Evolutionary conservation across 53 echinoderm and acorn worm species (phyloP).

Genomic region (Astropecten irregularis): DNA sequence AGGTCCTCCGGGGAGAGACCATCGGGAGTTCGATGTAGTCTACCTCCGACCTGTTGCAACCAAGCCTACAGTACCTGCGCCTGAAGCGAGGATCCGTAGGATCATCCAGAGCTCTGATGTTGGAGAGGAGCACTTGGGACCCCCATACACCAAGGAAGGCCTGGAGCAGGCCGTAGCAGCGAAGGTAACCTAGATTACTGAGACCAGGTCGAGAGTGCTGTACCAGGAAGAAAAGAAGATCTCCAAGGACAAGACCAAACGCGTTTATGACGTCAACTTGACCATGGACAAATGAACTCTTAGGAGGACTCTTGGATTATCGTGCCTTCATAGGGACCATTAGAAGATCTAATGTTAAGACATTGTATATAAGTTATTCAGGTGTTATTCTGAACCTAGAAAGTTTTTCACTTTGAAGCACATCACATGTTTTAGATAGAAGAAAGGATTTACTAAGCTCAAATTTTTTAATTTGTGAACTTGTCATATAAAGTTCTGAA

Average conservation of each 20-base stretch:
- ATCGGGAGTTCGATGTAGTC: not conserved
- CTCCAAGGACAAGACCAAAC: not conserved
- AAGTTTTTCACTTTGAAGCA: too few species aligned
- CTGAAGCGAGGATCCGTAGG: not conserved
- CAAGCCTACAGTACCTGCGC: not conserved
- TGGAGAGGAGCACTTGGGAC: not conserved
- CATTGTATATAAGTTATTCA: too few species aligned
- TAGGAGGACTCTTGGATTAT: not conserved
- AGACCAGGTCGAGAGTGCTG: not conserved
- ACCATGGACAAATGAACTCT: not conserved
- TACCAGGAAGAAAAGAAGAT: constrained; percentile 3
- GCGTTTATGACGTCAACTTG: not conserved
- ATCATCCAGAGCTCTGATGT: not conserved
- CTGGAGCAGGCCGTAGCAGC: not conserved
- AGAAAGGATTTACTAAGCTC: too few species aligned
- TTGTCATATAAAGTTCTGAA: too few species aligned
- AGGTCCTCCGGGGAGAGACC: too few species aligned
- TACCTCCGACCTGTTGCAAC: not conserved
- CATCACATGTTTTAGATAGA: too few species aligned
- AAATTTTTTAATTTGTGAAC: too few species aligned
- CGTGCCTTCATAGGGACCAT: not conserved
- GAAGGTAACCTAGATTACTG: not conserved
- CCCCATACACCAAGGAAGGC: not conserved
- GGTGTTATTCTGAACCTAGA: too few species aligned
- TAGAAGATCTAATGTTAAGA: not conserved